Conservation (phyloP, 2,113 vertebrate species). For the Gallinago media region DNA sequence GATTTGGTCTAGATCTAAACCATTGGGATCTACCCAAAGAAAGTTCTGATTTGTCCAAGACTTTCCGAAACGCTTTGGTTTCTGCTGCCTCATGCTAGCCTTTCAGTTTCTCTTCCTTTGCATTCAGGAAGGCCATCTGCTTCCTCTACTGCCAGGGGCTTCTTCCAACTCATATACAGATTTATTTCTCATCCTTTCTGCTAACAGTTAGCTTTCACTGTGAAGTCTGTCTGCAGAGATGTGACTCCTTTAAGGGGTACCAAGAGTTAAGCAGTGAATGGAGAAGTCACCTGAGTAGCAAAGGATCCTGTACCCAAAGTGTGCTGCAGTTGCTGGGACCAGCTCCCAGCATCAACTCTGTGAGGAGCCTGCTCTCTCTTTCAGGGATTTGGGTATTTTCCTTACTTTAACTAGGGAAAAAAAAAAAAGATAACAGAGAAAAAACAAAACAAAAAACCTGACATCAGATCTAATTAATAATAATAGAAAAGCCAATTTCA, state of each 20-base stretch:
- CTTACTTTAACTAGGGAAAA: background rate
- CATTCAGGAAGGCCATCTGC: background rate
- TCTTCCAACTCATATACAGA: background rate
- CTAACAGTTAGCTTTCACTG: background rate
- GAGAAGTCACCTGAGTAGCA: background rate
- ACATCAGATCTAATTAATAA: conserved; percentile 79
- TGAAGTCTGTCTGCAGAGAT: background rate
- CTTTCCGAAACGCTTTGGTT: background rate
- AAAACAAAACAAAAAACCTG: conserved; percentile 60
- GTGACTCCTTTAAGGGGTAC: background rate
- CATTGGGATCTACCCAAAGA: background rate
- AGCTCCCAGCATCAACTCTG: background rate
- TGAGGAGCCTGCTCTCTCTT: background rate
- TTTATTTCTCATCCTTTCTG: background rate
- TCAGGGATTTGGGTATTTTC: background rate
- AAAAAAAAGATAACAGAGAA: background rate
- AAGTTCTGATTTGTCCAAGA: background rate
- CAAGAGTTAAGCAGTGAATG: background rate
- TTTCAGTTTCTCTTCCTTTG: background rate
- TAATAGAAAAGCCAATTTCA: conserved; percentile 80
- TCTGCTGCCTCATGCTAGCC: background rate
- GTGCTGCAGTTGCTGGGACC: background rate
- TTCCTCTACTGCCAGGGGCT: background rate
- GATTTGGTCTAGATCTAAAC: background rate
- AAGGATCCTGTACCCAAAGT: background rate